phyloP scores from a whole-genome alignment of 2,888 invertebrate species.

The Automeris io region DNA sequence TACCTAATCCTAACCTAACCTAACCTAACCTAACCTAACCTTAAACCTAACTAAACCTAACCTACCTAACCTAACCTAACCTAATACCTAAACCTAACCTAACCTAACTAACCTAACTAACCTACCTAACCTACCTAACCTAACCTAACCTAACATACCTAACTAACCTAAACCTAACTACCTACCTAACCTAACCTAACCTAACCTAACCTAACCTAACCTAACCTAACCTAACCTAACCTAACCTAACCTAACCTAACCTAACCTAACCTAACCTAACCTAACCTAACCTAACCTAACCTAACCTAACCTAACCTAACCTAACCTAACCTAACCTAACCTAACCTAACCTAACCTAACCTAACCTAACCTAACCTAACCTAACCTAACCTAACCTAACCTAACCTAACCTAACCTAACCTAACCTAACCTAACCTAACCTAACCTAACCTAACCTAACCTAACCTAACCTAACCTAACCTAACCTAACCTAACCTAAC shows the following conservation, averaged over 20 bases:
- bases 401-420: conserved; percentile 16
- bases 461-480: conserved; percentile 12
- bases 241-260: conserved; percentile 1
- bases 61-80: background rate
- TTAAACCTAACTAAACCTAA: conserved; percentile 5
- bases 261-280: conserved; percentile 2
- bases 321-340: conserved; percentile 6
- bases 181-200: conserved; percentile 1
- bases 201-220: background rate
- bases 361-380: conserved; percentile 14
- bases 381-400: conserved; percentile 14
- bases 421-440: conserved; percentile 16
- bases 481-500: conserved; percentile 13
- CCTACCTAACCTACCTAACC: too few relatives aligned
- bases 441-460: conserved; percentile 14
- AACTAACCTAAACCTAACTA: too few relatives aligned
- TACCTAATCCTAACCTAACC: conserved; percentile 16
- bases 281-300: background rate
- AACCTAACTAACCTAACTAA: background rate
- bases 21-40: conserved; percentile 17
- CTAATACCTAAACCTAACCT: background rate
- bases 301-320: conserved; percentile 1
- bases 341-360: conserved; percentile 8
- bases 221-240: background rate
- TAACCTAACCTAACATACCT: conserved; percentile 1